Evolutionary conservation across 2,888 invertebrate genomes (phyloP), one percentile per base, ranked within the genome.

Genomic region (Ariolimax columbianus): DNA sequence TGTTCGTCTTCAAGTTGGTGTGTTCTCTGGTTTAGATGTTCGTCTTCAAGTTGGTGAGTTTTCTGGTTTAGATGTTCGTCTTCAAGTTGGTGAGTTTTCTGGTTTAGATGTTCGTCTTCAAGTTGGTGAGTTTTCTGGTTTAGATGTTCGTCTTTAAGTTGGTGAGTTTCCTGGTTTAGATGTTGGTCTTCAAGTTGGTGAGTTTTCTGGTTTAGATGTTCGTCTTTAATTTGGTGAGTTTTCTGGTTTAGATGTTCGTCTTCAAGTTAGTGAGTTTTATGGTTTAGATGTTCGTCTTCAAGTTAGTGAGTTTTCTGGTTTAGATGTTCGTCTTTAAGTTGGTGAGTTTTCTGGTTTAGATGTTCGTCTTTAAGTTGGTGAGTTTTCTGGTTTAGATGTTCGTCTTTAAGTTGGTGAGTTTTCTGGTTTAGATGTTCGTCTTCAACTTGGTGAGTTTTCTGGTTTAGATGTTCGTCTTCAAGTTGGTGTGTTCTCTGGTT

Each of bases 391-490:
- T n/a, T n/a, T n/a, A n/a, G n/a, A n/a, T n/a, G n/a, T n/a, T n/a
- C n/a, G n/a, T n/a, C n/a, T n/a, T n/a, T n/a, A n/a, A n/a, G n/a
- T n/a, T n/a, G n/a, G n/a, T n/a, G n/a, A n/a, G n/a, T n/a, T n/a
- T n/a, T n/a, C n/a, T n/a, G n/a, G n/a, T n/a, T n/a, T n/a, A n/a
- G n/a, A n/a, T n/a, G n/a, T n/a, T n/a, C n/a, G n/a, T n/a, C n/a
- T n/a, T n/a, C n/a, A n/a, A n/a, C n/a, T n/a, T n/a, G n/a, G n/a
- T n/a, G n/a, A n/a, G n/a, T n/a, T n/a, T n/a, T n/a, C n/a, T n/a
- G n/a, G n/a, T n/a, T n/a, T n/a, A 94, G 86, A 92, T 94, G 90
- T 93, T 90, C 86, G 93, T 94, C 47, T 90, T 89, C 88, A 92
- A 91, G 87, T 88, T 93, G 91, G 94, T 94, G 86, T 88, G 93